Evolutionary conservation across 2,797 vertebrate genomes (phyloP).

Genomic region (Dallia pectoralis): DNA sequence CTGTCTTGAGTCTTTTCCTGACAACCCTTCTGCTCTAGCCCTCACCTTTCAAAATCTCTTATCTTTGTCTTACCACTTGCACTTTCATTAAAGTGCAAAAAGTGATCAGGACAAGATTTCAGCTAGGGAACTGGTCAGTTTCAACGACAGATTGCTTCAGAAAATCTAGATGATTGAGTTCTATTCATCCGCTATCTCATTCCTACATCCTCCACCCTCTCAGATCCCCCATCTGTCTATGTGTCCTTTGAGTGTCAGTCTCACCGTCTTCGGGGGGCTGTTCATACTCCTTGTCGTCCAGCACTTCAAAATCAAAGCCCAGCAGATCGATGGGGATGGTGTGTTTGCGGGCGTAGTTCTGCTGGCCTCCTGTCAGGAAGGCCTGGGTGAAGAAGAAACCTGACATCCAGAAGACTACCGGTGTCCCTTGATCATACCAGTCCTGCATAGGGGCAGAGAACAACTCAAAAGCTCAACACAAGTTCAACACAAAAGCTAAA

Average conservation of each 20-base stretch:
- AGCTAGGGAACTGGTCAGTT: not conserved
- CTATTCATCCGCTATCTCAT: conserved; percentile 2
- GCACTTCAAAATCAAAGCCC: conserved; percentile 86
- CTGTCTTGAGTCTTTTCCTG: conserved; percentile 9
- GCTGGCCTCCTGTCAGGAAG: conserved; percentile 87
- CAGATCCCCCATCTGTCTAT: conserved; percentile 2
- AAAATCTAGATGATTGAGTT: not conserved
- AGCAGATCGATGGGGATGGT: conserved; percentile 86
- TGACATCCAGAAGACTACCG: conserved; percentile 86
- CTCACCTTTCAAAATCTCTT: not conserved
- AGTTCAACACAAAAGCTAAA: not conserved
- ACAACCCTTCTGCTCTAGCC: not conserved
- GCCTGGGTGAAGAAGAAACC: conserved; percentile 95
- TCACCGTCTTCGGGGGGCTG: conserved; percentile 82
- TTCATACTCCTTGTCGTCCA: conserved; percentile 79
- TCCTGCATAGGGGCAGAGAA: conserved; percentile 59
- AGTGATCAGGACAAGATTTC: not conserved
- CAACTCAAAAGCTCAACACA: not conserved
- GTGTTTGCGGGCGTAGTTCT: conserved; percentile 88
- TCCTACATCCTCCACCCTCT: not conserved
- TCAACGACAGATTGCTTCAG: conserved; percentile 19
- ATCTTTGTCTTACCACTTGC: not conserved
- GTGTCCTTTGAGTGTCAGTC: conserved; percentile 1
- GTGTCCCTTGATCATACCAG: conserved; percentile 82
- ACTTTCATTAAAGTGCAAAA: not conserved